Percentiles rank a stretch among this genome's conserved stretches.
phyloP scores from a whole-genome alignment of 2,113 vertebrate genomes.

The Carollia perspicillata region DNA sequence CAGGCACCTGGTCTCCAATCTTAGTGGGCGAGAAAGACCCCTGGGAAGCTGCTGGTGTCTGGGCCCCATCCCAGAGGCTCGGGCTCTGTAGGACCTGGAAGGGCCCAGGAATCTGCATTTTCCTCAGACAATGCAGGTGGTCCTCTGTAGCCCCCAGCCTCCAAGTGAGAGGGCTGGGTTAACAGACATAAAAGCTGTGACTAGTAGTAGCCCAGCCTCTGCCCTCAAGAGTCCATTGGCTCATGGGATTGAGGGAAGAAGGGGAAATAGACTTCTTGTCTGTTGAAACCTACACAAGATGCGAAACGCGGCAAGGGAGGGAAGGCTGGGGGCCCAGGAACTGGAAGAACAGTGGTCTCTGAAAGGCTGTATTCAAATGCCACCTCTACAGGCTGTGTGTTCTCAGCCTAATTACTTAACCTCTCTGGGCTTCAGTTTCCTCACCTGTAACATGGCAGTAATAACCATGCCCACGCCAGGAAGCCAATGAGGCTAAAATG shows the following conservation, averaged over 20 bases:
- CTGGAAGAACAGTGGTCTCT: neutral
- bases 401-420: neutral
- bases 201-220: neutral
- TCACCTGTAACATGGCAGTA: neutral
- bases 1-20: rapidly evolving
- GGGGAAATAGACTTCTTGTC: neutral
- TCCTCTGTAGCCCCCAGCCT: neutral
- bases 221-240: neutral
- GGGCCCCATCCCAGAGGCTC: neutral
- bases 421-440: neutral
- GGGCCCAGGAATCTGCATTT: neutral
- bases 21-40: neutral
- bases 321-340: no score
- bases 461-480: neutral
- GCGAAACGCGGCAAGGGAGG: neutral
- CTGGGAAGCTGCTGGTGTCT: neutral
- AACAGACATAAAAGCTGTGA: no score
- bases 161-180: neutral
- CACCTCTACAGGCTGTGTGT: neutral
- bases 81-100: no score
- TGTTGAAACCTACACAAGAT: neutral
- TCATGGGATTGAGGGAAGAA: neutral
- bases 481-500: neutral
- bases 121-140: rapidly evolving
- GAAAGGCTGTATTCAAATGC: neutral